A percentile compares a stretch with the other conserved stretches of the same genome.
phyloP scores from a whole-genome alignment of 2,888 invertebrate species.

The Athalia cordata region DNA sequence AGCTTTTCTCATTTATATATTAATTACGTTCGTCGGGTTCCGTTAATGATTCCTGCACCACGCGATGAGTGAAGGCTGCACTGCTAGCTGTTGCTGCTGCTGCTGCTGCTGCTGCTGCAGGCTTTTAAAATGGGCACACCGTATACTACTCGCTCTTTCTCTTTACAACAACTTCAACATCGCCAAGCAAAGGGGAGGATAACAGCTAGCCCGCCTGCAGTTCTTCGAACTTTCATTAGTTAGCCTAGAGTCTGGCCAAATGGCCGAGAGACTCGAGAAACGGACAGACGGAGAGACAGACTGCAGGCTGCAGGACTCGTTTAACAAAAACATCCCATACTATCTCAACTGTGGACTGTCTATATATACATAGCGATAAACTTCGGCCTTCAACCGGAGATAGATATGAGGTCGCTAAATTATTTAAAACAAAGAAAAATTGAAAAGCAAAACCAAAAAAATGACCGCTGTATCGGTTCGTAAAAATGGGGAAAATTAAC shows the following conservation, averaged over 20 bases:
- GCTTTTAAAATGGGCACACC: constrained; percentile 9
- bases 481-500: constrained; percentile 1
- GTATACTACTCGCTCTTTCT: no score
- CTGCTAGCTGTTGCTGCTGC: background rate
- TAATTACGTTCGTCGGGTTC: constrained; percentile 60
- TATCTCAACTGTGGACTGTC: no score
- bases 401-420: no score
- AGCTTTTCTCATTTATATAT: constrained; percentile 65
- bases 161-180: no score
- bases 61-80: constrained; percentile 44
- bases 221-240: constrained; percentile 49
- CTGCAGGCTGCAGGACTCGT: constrained; percentile 14
- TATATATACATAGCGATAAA: no score
- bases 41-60: constrained; percentile 57
- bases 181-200: constrained; percentile 19
- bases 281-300: constrained; percentile 21
- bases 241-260: constrained; percentile 43
- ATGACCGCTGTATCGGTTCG: no score
- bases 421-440: no score
- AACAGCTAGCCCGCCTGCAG: constrained; percentile 14
- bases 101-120: constrained; percentile 6
- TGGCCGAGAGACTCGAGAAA: constrained; percentile 19
- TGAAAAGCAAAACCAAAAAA: no score
- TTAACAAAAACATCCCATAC: background rate
- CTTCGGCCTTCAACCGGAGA: no score